Evolutionary conservation across 2,797 vertebrate genomes (phyloP).

Genomic region (Sparidentex hasta): DNA sequence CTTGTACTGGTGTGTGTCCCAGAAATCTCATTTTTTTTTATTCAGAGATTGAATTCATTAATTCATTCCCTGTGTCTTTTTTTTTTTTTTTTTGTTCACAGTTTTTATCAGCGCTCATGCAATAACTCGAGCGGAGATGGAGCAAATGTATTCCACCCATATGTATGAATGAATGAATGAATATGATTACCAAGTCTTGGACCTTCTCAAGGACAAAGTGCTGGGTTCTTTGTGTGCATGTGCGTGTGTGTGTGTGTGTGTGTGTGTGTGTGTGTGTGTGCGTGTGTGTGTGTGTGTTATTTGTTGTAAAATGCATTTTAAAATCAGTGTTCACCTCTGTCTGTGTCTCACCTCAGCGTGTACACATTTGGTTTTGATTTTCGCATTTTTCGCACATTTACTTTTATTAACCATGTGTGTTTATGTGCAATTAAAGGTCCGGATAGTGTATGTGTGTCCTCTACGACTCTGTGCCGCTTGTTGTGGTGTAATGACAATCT

Average conservation of each 20-base stretch:
- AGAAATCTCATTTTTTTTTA: constrained; percentile 47
- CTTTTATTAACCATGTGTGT: constrained; percentile 5
- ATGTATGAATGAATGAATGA: constrained; percentile 83
- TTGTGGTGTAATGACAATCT: constrained; percentile 55
- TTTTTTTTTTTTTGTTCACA: constrained; percentile 25
- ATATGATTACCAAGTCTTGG: constrained; percentile 79
- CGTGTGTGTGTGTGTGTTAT: constrained; percentile 21
- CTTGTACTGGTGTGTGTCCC: constrained; percentile 47
- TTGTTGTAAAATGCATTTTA: constrained; percentile 30
- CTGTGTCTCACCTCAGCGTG: not conserved
- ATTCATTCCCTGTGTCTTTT: constrained; percentile 53
- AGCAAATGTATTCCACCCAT: constrained; percentile 81
- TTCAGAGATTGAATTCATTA: constrained; percentile 66
- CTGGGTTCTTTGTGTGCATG: constrained; percentile 31
- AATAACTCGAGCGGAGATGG: constrained; percentile 71
- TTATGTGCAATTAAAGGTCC: constrained; percentile 32
- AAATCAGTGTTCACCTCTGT: constrained; percentile 43
- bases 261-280: not conserved
- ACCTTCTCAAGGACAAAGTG: constrained; percentile 83
- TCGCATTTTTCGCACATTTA: constrained; percentile 1
- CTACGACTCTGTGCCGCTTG: constrained; percentile 33
- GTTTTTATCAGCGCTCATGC: constrained; percentile 77
- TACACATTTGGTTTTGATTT: constrained; percentile 9
- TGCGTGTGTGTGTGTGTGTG: constrained; percentile 7
- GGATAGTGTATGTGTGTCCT: constrained; percentile 33